Conservation (phyloP, 2,888 invertebrate genomes). For the Ichneumon xanthorius region DNA sequence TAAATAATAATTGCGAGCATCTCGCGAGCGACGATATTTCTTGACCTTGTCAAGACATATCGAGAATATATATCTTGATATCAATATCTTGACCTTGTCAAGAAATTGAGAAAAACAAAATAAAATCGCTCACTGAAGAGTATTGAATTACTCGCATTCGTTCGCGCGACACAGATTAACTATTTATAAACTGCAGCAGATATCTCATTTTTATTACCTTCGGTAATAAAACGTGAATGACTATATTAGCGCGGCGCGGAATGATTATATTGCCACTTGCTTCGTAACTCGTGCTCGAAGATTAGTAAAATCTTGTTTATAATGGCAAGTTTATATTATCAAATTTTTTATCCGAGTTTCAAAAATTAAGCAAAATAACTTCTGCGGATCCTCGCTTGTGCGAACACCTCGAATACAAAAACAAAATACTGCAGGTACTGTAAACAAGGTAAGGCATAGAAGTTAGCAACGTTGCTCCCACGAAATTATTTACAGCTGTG, state of each 20-base stretch:
- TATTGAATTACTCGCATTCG: constrained; percentile 11
- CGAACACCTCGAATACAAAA: too few species aligned
- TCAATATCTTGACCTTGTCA: constrained; percentile 26
- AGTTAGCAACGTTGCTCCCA: too few species aligned
- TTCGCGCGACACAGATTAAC: neutral
- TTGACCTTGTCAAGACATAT: constrained; percentile 30
- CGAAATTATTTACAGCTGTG: too few species aligned
- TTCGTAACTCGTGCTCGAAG: too few species aligned
- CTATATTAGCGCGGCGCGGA: neutral
- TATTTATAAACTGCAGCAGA: neutral
- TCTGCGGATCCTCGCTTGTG: too few species aligned
- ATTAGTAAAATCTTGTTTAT: too few species aligned
- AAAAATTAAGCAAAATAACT: neutral
- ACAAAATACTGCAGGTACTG: neutral
- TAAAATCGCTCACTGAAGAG: neutral
- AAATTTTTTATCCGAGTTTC: neutral
- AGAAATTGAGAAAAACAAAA: neutral
- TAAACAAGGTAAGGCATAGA: neutral
- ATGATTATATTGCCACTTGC: neutral
- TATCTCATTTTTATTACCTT: neutral
- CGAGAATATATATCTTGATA: too few species aligned
- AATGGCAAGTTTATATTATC: too few species aligned
- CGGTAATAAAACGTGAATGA: neutral
- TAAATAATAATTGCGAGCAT: neutral
- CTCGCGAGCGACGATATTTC: neutral